These are phyloP conservation scores for Mimachlamys varia DNA, from an alignment of 2,888 invertebrate genomes.

Conservation along the genomic window DNA sequence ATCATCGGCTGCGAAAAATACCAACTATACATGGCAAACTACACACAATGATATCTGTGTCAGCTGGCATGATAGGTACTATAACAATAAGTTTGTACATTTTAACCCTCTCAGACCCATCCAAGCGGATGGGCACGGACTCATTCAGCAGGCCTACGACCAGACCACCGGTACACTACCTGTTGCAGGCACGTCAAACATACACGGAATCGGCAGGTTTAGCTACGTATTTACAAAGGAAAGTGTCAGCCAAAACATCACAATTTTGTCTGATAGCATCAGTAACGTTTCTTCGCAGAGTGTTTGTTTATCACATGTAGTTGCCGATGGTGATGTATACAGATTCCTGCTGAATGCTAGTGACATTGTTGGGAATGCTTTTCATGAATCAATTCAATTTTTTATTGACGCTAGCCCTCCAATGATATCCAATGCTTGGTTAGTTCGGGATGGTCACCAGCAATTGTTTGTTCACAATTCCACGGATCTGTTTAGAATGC, in stretches of 20 bases:
- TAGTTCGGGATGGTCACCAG: conserved; percentile 53
- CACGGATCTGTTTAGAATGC: conserved; percentile 62
- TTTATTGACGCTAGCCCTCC: conserved; percentile 57
- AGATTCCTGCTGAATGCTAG: conserved; percentile 50
- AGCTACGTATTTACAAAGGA: conserved; percentile 42
- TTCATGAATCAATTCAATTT: conserved; percentile 49
- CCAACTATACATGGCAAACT: conserved; percentile 59
- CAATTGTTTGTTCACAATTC: conserved; percentile 60
- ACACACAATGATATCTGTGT: conserved; percentile 54
- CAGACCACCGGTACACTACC: conserved; percentile 58
- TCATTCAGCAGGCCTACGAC: conserved; percentile 58
- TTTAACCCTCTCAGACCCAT: conserved; percentile 54
- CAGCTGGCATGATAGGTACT: conserved; percentile 55
- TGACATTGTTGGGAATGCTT: conserved; percentile 58
- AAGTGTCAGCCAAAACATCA: conserved; percentile 8
- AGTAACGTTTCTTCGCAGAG: conserved; percentile 49
- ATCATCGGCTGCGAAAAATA: conserved; percentile 50
- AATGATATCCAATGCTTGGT: conserved; percentile 56
- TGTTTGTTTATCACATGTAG: conserved; percentile 47
- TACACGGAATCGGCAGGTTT: conserved; percentile 56
- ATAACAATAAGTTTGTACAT: conserved; percentile 50
- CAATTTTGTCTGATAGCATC: conserved; percentile 31
- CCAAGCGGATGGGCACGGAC: conserved; percentile 43
- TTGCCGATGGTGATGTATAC: conserved; percentile 58
- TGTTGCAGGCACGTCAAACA: conserved; percentile 57